Evolutionary conservation across 2,888 invertebrate genomes (phyloP), one percentile per base, ranked within the genome.

Genomic region (Caenorhabditis doughertyi): DNA sequence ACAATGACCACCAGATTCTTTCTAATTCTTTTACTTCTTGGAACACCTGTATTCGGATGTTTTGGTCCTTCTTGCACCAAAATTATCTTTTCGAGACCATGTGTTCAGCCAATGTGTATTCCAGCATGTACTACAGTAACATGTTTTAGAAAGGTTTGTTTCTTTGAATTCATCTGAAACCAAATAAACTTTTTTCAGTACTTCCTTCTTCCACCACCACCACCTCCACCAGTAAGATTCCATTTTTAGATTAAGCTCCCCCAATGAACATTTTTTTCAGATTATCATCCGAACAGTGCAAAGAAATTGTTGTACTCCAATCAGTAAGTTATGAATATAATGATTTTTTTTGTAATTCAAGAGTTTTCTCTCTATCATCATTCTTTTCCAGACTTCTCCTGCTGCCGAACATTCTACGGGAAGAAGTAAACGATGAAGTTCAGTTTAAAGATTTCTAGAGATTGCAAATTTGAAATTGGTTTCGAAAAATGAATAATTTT

Each of bases 201-300:
- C 16, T 58, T 74, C n/a, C 56, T 67, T 21, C 74, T 74, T 11
- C 65, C 74, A 5, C 74, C 74, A 11, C 74, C 74, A 58, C 74
- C 74, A 8, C 73, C 73, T 27, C 74, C 74, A 21, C 65, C 74
- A 55, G 73, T 73, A 53, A 44, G 62, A 29, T 27, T 51, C 16
- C 35, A 35, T 35, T 3, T 27, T 51, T 18, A 4, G n/a, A n/a
- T n/a, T n/a, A n/a, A n/a, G n/a, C n/a, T 47, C 18, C 18, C 18
- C 18, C 44, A 18, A 42, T 18, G 18, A 21, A 27, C 23, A 0
- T 16, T 25, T 23, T 23, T 60, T 73, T 55, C 73, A 73, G 65
- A 74, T 74, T 8, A 27, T 74, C 9, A 65, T 74, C 47, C 65
- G 65, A 47, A 74, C 74, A 7, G 56, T 74, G 7, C 74, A 67